Base-by-base conservation (phyloP, 2,113 vertebrate species). In the Syrrhaptes paradoxus region DNA sequence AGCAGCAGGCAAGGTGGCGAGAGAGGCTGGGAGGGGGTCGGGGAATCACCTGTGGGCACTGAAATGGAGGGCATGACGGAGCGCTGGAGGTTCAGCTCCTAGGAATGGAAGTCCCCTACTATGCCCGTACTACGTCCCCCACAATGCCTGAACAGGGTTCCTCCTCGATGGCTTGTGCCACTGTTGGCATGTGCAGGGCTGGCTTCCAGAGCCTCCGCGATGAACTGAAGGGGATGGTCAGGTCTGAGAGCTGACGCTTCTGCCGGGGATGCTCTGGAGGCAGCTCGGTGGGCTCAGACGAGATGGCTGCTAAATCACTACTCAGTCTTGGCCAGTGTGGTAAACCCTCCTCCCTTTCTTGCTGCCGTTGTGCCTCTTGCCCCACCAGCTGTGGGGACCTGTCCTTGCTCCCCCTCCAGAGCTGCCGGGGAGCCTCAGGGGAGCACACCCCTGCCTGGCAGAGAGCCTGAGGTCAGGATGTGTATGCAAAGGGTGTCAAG, bases 241-340 rank as follows among this genome's bases (percentile, higher is more conserved):
- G 63, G 49, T n/a, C 63, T 10, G 28, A 7, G 59, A 54, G 79
- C 20, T n/a, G 36, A 25, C 1, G 67, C 43, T 51, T 59, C 34
- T 17, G 26, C 14, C 1, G 4, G 46, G 45, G 21, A 63, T 29
- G 61, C 86, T 78, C 46, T 46, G 38, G 31, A 21, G 41, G 15
- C n/a, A 46, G 67, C 32, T 72, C 1, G 0, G 32, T 13, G 34
- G 8, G n/a, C 74, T n/a, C 31, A 5, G 46, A 5, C 0, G 3
- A 22, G 8, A 3, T 28, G 18, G 36, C 7, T 41, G 54, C 45
- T 26, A 3, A 49, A 66, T 12, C 75, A 7, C 54, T 8, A 11
- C 59, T 49, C 0, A 0, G 21, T 48, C 21, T 54, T 36, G 62
- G 29, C 29, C 0, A 0, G 11, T 4, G 31, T 7, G 34, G 21